Evolutionary conservation across 2,113 vertebrate genomes (phyloP), one percentile per base, ranked within the genome.

Genomic region (Odocoileus virginianus): DNA sequence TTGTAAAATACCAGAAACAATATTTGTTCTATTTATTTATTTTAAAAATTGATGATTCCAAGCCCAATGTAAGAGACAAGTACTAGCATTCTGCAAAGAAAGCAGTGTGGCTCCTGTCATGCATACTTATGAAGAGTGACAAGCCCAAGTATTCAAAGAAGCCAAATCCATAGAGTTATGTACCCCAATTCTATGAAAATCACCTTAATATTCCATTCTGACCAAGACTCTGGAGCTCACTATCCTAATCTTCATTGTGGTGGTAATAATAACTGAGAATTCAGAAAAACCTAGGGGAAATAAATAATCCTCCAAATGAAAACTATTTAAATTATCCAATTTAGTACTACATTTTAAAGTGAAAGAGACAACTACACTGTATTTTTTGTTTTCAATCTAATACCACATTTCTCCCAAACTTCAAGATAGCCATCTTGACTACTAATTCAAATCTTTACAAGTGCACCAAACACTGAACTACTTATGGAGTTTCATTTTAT

Each of bases 111-210:
- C 27, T 67, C 21, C 36, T 52, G 19, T 36, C 10, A 0, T 4
- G 25, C 17, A 55, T 78, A 36, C 45, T 86, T 85, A 71, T 2
- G 50, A 47, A 94, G 64, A 88, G 16, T 71, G 82, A 47, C 30
- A 93, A 58, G 15, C 33, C 14, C 11, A 3, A 25, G n/a, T 58
- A 25, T 28, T 64, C 54, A 52, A n/a, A 67, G 25, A 40, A 50
- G 45, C 5, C 83, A 95, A n/a, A 54, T 76, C 47, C 78, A 36
- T 23, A 21, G 86, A 57, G 82, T 61, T 33, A 83, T 45, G 43
- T 91, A 61, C 86, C 67, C 28, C 94, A 81, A 67, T 88, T 50
- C 71, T 87, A n/a, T 96, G 83, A 87, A 97, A 96, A 94, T 71
- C 60, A 86, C 14, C 64, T 93, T 96, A 95, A 40, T 79, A 93